A percentile compares a stretch with the other conserved stretches of the same genome.
Conservation (phyloP, 2,797 vertebrate genomes). For the Sebastes kiyomatsui region DNA sequence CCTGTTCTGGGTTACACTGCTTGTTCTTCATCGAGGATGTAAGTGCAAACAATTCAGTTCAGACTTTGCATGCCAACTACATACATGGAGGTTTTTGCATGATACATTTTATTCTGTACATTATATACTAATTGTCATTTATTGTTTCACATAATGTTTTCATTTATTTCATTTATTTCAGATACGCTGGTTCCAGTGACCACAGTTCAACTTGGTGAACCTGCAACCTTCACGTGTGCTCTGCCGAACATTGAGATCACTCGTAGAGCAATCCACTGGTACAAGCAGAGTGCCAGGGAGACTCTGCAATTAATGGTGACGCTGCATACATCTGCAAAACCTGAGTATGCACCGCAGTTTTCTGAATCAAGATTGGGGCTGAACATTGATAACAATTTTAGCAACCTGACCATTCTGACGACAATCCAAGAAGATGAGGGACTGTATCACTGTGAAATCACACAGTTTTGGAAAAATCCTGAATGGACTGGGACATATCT, state of each 20-base stretch:
- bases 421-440: too few relatives aligned
- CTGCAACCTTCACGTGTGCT: too few relatives aligned
- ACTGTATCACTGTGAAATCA: too few relatives aligned
- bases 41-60: background rate
- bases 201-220: too few relatives aligned
- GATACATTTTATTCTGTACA: accelerated
- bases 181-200: too few relatives aligned
- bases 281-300: too few relatives aligned
- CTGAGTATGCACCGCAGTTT: accelerated
- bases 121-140: background rate
- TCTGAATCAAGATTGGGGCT: too few relatives aligned
- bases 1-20: slow-evolving; percentile 11
- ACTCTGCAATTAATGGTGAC: too few relatives aligned
- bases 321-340: accelerated
- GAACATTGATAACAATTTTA: accelerated
- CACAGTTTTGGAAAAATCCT: too few relatives aligned
- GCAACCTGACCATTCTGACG: too few relatives aligned
- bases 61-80: background rate
- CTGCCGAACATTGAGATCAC: accelerated
- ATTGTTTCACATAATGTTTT: background rate
- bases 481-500: too few relatives aligned
- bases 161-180: background rate
- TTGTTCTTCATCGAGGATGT: slow-evolving; percentile 16
- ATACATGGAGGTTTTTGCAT: background rate
- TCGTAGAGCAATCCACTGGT: accelerated